Conservation (phyloP, 2,797 vertebrate species). For the Alosa sapidissima region DNA sequence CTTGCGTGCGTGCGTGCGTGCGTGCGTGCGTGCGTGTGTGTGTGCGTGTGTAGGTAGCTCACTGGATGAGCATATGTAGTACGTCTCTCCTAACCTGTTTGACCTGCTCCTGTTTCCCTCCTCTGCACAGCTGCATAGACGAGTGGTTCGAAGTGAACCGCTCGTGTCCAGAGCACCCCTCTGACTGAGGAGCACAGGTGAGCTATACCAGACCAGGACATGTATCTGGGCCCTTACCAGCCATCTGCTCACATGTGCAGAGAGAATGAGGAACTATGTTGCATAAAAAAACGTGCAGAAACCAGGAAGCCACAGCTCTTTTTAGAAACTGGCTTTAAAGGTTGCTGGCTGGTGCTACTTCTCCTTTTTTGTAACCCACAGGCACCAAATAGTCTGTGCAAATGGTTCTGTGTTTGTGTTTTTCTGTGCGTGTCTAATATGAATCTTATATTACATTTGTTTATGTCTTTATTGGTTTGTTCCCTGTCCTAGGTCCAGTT, state of each 20-base stretch:
- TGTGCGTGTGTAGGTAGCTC: conserved; percentile 32
- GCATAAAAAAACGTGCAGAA: not conserved
- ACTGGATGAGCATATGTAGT: conserved; percentile 17
- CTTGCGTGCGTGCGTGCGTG: no score
- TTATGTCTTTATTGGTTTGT: not conserved
- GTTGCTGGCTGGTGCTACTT: not conserved
- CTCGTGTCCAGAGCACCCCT: conserved; percentile 94
- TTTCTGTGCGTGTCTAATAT: not conserved
- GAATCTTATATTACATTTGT: no score
- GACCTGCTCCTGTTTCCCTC: not conserved
- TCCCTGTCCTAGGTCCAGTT: conserved; percentile 50
- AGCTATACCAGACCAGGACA: conserved; percentile 31
- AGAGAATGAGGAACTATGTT: not conserved
- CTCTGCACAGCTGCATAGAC: conserved; percentile 85
- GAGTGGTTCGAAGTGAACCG: conserved; percentile 97
- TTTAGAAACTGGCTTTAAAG: not conserved
- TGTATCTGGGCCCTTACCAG: not conserved
- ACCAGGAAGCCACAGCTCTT: not conserved
- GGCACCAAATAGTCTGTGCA: not conserved
- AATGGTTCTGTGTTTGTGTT: not conserved
- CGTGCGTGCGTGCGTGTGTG: not conserved
- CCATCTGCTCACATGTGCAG: not conserved
- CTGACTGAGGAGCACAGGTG: conserved; percentile 85
- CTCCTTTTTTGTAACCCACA: not conserved
- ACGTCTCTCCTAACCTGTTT: not conserved